Percentiles rank a stretch among this genome's conserved stretches.
phyloP scores from a whole-genome alignment of 2,113 vertebrate genomes.

The Montifringilla adamsi region DNA sequence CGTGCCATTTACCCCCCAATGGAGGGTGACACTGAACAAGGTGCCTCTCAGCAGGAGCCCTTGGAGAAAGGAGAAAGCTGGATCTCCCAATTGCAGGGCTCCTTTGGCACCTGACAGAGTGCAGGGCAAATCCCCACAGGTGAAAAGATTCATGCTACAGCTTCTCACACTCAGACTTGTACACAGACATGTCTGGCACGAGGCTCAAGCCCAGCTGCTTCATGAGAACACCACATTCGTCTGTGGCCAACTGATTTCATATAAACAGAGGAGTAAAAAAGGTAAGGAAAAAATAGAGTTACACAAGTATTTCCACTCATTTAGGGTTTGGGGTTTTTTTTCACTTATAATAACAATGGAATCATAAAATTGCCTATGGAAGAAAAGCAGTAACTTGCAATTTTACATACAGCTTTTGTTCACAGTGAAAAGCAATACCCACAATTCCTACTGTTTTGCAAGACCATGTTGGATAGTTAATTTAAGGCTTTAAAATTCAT shows the following conservation, averaged over 20 bases:
- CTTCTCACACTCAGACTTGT: neutral
- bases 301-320: neutral
- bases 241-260: neutral
- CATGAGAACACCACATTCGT: neutral
- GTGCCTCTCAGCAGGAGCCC: neutral
- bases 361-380: neutral
- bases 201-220: neutral
- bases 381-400: neutral
- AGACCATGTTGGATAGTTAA: neutral
- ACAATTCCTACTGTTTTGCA: neutral
- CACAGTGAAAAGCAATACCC: neutral
- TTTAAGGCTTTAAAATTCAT: neutral
- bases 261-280: neutral
- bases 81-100: neutral
- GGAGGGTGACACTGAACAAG: neutral
- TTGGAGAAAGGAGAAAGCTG: neutral
- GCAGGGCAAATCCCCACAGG: neutral
- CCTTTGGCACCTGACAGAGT: neutral
- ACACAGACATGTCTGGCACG: fast-evolving
- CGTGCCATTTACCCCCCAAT: fast-evolving
- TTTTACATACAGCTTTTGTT: neutral
- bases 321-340: neutral
- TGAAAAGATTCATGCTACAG: neutral
- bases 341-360: neutral
- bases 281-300: neutral